phyloP scores from a whole-genome alignment of 2,888 invertebrate species.

The Ariolimax columbianus region DNA sequence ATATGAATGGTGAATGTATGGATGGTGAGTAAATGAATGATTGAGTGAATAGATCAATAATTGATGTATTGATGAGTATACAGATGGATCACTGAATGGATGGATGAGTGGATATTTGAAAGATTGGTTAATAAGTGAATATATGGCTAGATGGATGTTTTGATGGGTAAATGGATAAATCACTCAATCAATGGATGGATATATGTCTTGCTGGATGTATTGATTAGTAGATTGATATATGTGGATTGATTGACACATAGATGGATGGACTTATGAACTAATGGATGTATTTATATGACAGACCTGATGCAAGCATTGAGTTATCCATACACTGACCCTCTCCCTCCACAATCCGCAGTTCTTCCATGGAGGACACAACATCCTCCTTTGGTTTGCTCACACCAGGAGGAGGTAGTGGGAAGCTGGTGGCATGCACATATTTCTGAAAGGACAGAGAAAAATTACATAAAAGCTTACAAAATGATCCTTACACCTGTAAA shows the following conservation, averaged over 20 bases:
- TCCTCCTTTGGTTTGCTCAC: conserved; percentile 52
- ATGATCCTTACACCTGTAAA: background rate
- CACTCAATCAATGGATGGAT: background rate
- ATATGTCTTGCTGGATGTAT: background rate
- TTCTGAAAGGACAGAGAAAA: conserved; percentile 14
- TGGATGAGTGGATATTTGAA: too few species aligned
- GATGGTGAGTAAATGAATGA: too few species aligned
- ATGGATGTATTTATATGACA: background rate
- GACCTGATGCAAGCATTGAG: conserved; percentile 51
- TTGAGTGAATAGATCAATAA: too few species aligned
- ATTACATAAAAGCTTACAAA: background rate
- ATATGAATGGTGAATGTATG: too few species aligned
- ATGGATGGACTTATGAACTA: too few species aligned
- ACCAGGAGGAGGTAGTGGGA: conserved; percentile 43
- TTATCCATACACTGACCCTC: conserved; percentile 76
- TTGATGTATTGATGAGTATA: too few species aligned
- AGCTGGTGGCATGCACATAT: conserved; percentile 21
- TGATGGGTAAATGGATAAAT: too few species aligned
- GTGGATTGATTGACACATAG: too few species aligned
- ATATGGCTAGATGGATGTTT: too few species aligned
- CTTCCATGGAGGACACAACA: conserved; percentile 68
- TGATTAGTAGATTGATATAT: too few species aligned
- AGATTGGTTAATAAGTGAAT: too few species aligned
- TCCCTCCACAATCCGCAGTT: conserved; percentile 79
- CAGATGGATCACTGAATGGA: too few species aligned